These are phyloP conservation scores for Orchesella cincta DNA, from an alignment of 1,140 invertebrate genomes.

Conservation along the genomic window DNA sequence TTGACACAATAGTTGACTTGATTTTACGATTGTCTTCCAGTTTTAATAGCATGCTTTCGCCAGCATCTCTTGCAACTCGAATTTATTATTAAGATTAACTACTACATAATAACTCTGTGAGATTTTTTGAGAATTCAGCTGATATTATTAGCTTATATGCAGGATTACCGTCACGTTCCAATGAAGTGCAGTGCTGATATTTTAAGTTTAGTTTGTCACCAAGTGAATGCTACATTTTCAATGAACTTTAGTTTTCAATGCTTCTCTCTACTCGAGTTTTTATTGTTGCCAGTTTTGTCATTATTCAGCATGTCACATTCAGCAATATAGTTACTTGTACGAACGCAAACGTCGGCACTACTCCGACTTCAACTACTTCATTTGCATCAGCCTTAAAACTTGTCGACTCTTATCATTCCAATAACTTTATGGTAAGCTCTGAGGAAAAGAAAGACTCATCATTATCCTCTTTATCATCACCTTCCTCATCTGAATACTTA, in stretches of 20 bases:
- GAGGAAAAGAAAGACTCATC: neutral
- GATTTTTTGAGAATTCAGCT: too few relatives aligned
- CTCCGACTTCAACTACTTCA: neutral
- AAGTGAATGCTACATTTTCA: neutral
- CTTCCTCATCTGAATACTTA: neutral
- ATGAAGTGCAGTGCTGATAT: too few relatives aligned
- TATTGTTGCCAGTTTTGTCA: neutral
- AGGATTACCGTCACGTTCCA: too few relatives aligned
- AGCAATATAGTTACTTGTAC: neutral
- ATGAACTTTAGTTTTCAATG: neutral
- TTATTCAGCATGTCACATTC: neutral
- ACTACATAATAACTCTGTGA: too few relatives aligned
- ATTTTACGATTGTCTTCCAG: too few relatives aligned
- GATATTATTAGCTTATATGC: too few relatives aligned
- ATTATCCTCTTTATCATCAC: neutral
- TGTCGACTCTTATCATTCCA: neutral
- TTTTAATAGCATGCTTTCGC: too few relatives aligned
- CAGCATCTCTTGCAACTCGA: too few relatives aligned
- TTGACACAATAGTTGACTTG: too few relatives aligned
- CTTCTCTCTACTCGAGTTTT: neutral
- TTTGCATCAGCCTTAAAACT: neutral
- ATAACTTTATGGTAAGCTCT: neutral
- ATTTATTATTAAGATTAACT: too few relatives aligned
- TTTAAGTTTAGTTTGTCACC: too few relatives aligned
- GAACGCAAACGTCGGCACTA: neutral